Percentiles rank a stretch among this genome's conserved stretches.
Evolutionary conservation across 2,888 invertebrate species (phyloP).

Genomic region (Synergus umbraculus): DNA sequence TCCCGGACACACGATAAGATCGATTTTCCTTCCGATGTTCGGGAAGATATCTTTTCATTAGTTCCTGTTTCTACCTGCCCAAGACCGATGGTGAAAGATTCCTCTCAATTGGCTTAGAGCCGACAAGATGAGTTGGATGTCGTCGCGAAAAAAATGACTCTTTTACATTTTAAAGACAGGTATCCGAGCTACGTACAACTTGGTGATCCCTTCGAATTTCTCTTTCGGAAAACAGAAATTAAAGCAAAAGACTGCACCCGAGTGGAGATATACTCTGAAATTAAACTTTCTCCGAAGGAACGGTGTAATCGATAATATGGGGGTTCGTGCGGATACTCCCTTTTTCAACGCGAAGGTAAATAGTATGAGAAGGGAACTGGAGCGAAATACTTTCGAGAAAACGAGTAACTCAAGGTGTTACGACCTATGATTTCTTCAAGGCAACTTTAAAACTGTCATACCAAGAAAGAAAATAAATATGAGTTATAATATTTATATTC

Average conservation of each 20-base stretch:
- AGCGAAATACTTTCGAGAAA: background rate
- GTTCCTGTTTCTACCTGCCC: background rate
- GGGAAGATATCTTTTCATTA: conserved; percentile 23
- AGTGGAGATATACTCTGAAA: background rate
- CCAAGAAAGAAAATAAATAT: background rate
- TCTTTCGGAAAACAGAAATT: background rate
- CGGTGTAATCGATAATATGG: background rate
- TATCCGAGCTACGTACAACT: background rate
- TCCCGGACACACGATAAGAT: conserved; percentile 65
- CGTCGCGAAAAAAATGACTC: background rate
- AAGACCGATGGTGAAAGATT: background rate
- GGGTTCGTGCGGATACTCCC: background rate
- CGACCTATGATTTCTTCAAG: background rate
- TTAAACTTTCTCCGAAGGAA: conserved; percentile 1
- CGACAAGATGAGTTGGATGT: background rate
- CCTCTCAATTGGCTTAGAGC: too few relatives aligned
- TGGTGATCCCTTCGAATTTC: background rate
- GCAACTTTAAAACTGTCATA: background rate
- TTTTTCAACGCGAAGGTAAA: conserved; percentile 14
- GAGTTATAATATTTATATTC: background rate
- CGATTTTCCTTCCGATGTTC: conserved; percentile 64
- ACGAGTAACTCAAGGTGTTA: background rate
- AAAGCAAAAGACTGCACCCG: conserved; percentile 5
- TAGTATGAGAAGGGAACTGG: background rate
- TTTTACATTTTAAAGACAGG: background rate